Conservation (phyloP, 2,888 invertebrate genomes). For the Lottia gigantea region DNA sequence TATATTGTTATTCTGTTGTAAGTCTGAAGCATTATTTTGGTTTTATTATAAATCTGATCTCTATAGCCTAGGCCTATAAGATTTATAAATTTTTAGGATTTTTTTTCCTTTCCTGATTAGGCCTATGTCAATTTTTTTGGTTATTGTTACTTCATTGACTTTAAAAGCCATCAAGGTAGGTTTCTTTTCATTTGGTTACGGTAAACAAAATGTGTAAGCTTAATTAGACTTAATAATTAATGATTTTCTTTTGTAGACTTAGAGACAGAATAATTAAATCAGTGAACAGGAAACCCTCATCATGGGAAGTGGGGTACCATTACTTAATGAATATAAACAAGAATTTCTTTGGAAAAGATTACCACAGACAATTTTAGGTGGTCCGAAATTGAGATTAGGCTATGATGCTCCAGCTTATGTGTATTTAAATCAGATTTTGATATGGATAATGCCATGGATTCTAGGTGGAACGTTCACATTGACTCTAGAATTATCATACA, state of each 20-base stretch:
- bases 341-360: slow-evolving; percentile 64
- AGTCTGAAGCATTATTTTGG: too few species aligned
- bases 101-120: too few species aligned
- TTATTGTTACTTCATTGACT: too few species aligned
- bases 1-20: too few species aligned
- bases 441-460: slow-evolving; percentile 60
- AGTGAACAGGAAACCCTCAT: slow-evolving; percentile 7
- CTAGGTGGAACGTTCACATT: slow-evolving; percentile 60
- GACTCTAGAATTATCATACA: slow-evolving; percentile 52
- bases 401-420: slow-evolving; percentile 62
- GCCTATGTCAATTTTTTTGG: too few species aligned
- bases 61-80: too few species aligned
- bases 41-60: too few species aligned
- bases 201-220: too few species aligned
- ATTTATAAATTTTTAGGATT: too few species aligned
- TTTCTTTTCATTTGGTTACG: too few species aligned
- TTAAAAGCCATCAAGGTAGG: too few species aligned
- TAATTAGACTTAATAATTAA: too few species aligned
- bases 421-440: slow-evolving; percentile 56
- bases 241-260: background rate
- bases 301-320: slow-evolving; percentile 61
- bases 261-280: slow-evolving; percentile 4
- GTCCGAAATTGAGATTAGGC: slow-evolving; percentile 59
- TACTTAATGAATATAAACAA: slow-evolving; percentile 65
- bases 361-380: slow-evolving; percentile 65